Evolutionary conservation across 35 echinoderm and acorn worm species (phyloP), one percentile per base, ranked within the genome.

Genomic region (Apostichopus japonicus): DNA sequence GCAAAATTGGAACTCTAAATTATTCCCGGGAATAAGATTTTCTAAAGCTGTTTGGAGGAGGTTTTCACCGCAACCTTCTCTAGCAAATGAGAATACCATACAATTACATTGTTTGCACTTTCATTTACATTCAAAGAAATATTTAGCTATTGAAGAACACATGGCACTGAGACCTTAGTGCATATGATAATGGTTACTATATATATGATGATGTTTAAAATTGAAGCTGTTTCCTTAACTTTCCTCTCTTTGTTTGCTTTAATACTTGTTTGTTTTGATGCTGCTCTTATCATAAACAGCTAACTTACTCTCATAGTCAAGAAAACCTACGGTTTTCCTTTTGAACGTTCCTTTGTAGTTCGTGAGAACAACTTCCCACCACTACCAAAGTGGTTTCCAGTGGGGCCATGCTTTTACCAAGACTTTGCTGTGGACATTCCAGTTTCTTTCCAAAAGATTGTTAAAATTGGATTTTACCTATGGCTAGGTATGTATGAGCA

Each of bases 371-470:
- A 99, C 53, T 99, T 95, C 93, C 97, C 97, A 93, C 97, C 97
- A 23, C 59, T 99, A 87, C 97, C 97, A 80, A 88, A 91, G 80
- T 96, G 93, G 93, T 96, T 94, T 87, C 97, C 95, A 6, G 65
- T 99, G 0, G 84, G 92, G 90, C 97, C 97, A 53, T 99, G 97
- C 62, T 99, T 99, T 84, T 99, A 96, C 58, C 97, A 99, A 87
- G 97, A 99, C 55, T 99, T 99, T 86, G 81, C 97, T 70, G 97
- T 99, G 59, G 97, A 99, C 89, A 99, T 99, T 90, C 97, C 97
- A 53, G 73, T 96, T 78, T 92, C 95, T 54, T 99, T 99, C 71
- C 97, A 99, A 70, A 94, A 87, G 51, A 94, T 88, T 77, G 97
- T 99, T 65, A 99, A 99, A 83, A 87, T 94, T 16, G 95, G 97